Percentiles rank a stretch among this genome's conserved stretches.
Evolutionary conservation across 2,888 invertebrate species (phyloP).

Genomic region (Spodoptera exigua): DNA sequence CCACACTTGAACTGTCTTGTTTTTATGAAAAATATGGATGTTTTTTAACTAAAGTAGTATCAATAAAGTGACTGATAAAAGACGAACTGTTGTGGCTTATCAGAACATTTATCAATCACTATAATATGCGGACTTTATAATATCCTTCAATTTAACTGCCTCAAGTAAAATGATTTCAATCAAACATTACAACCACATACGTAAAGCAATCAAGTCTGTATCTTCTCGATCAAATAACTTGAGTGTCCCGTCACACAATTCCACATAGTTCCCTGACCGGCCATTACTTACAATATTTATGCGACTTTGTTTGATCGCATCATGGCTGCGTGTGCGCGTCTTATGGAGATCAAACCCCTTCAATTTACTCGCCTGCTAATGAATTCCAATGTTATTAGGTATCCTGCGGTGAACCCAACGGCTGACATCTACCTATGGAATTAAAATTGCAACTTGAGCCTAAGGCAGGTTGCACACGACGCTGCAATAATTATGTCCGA

Average conservation of each 20-base stretch:
- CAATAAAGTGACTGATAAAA: no score
- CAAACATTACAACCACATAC: no score
- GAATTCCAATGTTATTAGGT: conserved; percentile 57
- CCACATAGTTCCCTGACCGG: conserved; percentile 19
- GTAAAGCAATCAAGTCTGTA: no score
- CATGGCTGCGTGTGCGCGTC: conserved; percentile 41
- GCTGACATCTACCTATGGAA: conserved; percentile 58
- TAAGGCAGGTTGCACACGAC: conserved; percentile 48
- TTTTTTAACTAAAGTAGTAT: no score
- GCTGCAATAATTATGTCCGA: conserved; percentile 12
- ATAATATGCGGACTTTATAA: no score
- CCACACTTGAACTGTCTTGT: no score
- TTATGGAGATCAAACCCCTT: conserved; percentile 54
- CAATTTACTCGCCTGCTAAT: conserved; percentile 59
- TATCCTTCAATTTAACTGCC: no score
- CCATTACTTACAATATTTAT: conserved; percentile 53
- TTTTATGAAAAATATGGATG: no score
- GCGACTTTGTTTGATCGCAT: conserved; percentile 37
- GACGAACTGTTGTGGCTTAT: no score
- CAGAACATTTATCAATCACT: no score
- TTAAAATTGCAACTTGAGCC: conserved; percentile 75
- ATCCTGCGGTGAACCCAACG: conserved; percentile 55
- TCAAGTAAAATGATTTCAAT: no score
- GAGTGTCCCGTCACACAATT: conserved; percentile 22
- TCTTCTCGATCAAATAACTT: conserved; percentile 22